phyloP scores from a whole-genome alignment of 2,888 invertebrate genomes.

The Podabrus alpinus region DNA sequence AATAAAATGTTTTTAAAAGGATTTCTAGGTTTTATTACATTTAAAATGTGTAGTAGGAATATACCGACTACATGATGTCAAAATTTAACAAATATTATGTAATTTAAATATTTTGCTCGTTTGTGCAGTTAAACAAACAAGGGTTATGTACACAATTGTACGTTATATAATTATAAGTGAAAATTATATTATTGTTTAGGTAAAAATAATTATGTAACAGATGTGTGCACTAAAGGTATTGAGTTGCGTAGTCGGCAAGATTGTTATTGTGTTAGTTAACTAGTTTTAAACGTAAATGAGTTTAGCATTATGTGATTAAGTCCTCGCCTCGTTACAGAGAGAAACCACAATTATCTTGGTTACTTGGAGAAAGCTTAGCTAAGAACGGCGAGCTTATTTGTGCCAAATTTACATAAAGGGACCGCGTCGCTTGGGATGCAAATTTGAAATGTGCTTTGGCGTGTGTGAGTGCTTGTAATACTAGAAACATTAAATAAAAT shows the following conservation, averaged over 20 bases:
- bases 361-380: conserved; percentile 29
- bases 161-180: not conserved
- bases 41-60: not conserved
- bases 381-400: conserved; percentile 29
- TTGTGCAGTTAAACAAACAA: not conserved
- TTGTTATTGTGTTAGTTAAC: conserved; percentile 29
- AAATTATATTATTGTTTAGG: not conserved
- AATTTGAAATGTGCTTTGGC: conserved; percentile 24
- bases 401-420: conserved; percentile 29
- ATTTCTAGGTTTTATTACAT: not conserved
- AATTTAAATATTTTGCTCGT: not conserved
- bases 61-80: not conserved
- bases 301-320: conserved; percentile 31
- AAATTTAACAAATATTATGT: not conserved
- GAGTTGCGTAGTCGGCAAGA: conserved; percentile 21
- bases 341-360: conserved; percentile 31
- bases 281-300: conserved; percentile 31
- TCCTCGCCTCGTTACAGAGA: conserved; percentile 30
- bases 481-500: conserved; percentile 13
- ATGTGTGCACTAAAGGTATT: conserved; percentile 16
- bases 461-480: conserved; percentile 19
- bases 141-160: not conserved
- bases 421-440: conserved; percentile 29
- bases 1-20: not conserved
- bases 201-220: conserved; percentile 3